Percentiles rank a stretch among this genome's conserved stretches.
These are phyloP conservation scores for Nomada ferruginata DNA, from an alignment of 2,888 invertebrate genomes.

Conservation along the genomic window DNA sequence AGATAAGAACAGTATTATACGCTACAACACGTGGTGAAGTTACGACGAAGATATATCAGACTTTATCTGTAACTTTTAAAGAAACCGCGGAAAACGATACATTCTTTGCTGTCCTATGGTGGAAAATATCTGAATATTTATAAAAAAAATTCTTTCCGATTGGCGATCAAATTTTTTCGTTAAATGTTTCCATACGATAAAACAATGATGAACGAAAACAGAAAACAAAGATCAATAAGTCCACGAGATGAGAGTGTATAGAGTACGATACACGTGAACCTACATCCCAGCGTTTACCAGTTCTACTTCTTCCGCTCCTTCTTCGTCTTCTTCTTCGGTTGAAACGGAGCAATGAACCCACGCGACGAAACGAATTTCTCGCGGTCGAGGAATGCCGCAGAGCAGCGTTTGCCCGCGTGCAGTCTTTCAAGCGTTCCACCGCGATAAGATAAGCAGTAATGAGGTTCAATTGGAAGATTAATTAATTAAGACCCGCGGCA, in stretches of 20 bases:
- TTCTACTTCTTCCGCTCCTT: slow-evolving; percentile 12
- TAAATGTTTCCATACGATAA: no score
- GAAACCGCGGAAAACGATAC: no score
- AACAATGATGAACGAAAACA: no score
- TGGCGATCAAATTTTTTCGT: no score
- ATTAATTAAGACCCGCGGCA: slow-evolving; percentile 78
- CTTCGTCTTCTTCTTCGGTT: not conserved
- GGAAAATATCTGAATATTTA: no score
- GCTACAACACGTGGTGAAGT: no score
- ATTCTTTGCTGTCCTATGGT: no score
- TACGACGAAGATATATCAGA: no score
- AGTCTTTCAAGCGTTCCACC: slow-evolving; percentile 63
- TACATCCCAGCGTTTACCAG: not conserved
- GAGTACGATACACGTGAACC: not conserved
- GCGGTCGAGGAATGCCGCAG: slow-evolving; percentile 61
- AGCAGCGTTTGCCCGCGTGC: slow-evolving; percentile 27
- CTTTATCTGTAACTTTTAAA: no score
- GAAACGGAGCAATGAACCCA: slow-evolving; percentile 68
- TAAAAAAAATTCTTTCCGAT: no score
- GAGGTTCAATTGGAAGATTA: slow-evolving; percentile 80
- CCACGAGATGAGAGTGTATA: no score
- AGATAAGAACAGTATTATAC: not conserved
- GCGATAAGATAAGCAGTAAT: slow-evolving; percentile 76
- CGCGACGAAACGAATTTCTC: slow-evolving; percentile 68
- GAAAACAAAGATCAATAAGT: no score